These are phyloP conservation scores for Leucopsar rothschildi DNA, from an alignment of 2,113 vertebrate genomes.

Conservation along the genomic window DNA sequence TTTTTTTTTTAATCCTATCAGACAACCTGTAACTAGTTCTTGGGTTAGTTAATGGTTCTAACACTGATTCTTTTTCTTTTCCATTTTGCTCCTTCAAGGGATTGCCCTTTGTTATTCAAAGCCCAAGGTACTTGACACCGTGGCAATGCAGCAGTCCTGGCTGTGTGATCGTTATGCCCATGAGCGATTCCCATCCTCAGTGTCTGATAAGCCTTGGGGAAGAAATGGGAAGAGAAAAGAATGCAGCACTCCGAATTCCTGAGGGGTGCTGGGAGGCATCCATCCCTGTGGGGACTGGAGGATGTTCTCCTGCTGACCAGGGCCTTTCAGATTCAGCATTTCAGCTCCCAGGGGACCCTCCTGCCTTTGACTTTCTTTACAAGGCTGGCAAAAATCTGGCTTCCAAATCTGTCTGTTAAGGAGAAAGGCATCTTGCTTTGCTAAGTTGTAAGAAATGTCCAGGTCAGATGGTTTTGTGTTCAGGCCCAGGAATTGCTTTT, in stretches of 20 bases:
- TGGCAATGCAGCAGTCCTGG: not conserved
- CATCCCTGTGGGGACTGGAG: not conserved
- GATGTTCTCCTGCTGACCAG: not conserved
- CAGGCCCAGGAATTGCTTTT: not conserved
- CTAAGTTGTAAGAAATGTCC: not conserved
- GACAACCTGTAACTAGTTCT: not conserved
- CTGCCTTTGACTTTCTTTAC: not conserved
- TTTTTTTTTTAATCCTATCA: not conserved
- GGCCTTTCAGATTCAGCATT: not conserved
- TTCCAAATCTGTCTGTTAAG: not conserved
- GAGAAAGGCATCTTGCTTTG: not conserved
- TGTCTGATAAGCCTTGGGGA: constrained; percentile 20
- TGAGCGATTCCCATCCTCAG: not conserved
- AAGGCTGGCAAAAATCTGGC: not conserved
- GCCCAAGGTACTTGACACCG: not conserved
- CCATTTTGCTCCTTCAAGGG: not conserved
- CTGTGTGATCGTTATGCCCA: not conserved
- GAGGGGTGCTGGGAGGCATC: not conserved
- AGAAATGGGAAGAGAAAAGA: not conserved
- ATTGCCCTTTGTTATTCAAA: constrained; percentile 47
- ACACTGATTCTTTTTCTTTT: not conserved
- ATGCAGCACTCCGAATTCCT: constrained; percentile 3
- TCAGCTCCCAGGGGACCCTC: not conserved
- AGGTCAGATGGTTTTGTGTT: not conserved
- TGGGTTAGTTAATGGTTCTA: constrained; percentile 4